These are phyloP conservation scores for Drosophila neotestacea DNA, from an alignment of 2,888 invertebrate species.

Conservation along the genomic window DNA sequence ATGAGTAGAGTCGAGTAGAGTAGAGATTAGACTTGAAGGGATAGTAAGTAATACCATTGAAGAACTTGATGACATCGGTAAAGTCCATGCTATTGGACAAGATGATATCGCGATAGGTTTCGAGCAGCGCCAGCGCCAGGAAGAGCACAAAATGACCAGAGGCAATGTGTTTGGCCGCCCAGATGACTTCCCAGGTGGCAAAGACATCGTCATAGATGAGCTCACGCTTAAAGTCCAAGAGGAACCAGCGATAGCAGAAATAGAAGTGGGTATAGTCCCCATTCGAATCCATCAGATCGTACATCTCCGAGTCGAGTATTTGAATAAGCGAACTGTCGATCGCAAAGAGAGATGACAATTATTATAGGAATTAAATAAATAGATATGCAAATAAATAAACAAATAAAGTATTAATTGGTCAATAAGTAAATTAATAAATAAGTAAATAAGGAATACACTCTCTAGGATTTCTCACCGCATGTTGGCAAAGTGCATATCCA, in stretches of 20 bases:
- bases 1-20: neutral
- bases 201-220: conserved; percentile 97
- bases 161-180: conserved; percentile 95
- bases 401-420: too few species aligned
- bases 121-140: conserved; percentile 95
- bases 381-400: too few species aligned
- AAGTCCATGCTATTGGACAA: conserved; percentile 98
- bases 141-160: conserved; percentile 97
- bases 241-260: conserved; percentile 98
- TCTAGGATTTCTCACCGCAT: conserved; percentile 88
- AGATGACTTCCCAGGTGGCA: conserved; percentile 97
- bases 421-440: too few species aligned
- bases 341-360: neutral
- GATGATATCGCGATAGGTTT: conserved; percentile 97
- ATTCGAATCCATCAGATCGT: conserved; percentile 96
- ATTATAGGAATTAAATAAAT: neutral
- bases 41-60: conserved; percentile 90
- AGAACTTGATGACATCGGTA: conserved; percentile 99
- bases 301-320: conserved; percentile 96
- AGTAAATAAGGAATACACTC: too few species aligned
- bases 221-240: conserved; percentile 97
- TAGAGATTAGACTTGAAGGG: neutral
- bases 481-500: conserved; percentile 98
- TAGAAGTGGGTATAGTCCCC: conserved; percentile 99
- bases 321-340: conserved; percentile 90